Percentiles rank a stretch among this genome's conserved stretches.
Evolutionary conservation across 2,888 invertebrate genomes (phyloP).

Genomic region (Cerceris ruficornis): DNA sequence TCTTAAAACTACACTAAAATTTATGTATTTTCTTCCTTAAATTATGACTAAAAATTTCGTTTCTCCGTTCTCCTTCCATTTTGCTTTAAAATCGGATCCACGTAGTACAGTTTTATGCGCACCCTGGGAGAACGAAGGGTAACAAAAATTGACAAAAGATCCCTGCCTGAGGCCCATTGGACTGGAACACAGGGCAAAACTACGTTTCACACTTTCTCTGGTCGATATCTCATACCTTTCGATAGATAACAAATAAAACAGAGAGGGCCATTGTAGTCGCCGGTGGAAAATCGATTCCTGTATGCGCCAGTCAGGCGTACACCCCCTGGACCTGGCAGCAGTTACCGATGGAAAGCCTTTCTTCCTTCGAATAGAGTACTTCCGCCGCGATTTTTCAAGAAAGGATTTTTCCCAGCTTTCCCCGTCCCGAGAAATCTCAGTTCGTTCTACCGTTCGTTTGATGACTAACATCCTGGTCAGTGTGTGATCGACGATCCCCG

Average conservation of each 20-base stretch:
- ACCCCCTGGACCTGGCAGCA: not conserved
- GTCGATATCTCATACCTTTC: not conserved
- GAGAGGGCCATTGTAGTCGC: not conserved
- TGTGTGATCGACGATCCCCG: conserved; percentile 30
- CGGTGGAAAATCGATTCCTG: conserved; percentile 26
- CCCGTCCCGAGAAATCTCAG: conserved; percentile 5
- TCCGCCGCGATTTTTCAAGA: conserved; percentile 36
- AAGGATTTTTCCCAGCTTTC: conserved; percentile 18
- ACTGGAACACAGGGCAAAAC: not conserved
- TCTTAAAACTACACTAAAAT: no score
- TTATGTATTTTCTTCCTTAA: no score
- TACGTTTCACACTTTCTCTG: not conserved
- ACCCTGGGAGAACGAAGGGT: not conserved
- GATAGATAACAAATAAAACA: conserved; percentile 17
- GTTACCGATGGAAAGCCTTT: conserved; percentile 22
- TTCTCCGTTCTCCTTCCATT: not conserved
- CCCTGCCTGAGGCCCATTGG: not conserved
- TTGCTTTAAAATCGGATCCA: not conserved
- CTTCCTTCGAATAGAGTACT: conserved; percentile 31
- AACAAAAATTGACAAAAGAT: not conserved
- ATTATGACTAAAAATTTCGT: not conserved
- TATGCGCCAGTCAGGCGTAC: conserved; percentile 6
- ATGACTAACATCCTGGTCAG: conserved; percentile 15
- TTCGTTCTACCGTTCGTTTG: conserved; percentile 16
- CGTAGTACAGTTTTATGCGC: not conserved